Conservation (phyloP, 2,797 vertebrate species). For the Remorina albescens region DNA sequence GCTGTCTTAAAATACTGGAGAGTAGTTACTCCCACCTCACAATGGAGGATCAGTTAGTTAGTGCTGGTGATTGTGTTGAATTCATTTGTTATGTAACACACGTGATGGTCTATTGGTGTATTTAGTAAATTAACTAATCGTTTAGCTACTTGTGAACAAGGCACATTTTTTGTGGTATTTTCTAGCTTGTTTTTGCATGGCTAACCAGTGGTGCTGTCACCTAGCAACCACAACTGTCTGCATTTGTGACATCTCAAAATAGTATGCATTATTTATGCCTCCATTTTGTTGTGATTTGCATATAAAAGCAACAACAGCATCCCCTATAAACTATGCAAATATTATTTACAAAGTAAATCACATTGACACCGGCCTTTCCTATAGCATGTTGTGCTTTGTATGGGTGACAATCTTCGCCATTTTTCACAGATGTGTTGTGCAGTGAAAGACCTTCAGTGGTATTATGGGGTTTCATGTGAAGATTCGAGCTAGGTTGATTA, state of each 20-base stretch:
- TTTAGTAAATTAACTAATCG: not conserved
- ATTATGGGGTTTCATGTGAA: not conserved
- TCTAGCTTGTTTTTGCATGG: not conserved
- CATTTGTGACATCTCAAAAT: slow-evolving; percentile 15
- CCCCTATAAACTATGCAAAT: not conserved
- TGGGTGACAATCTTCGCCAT: not conserved
- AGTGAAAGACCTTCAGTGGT: not conserved
- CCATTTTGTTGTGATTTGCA: not conserved
- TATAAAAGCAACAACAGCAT: not conserved
- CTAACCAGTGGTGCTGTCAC: slow-evolving; percentile 12
- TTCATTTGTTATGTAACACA: not conserved
- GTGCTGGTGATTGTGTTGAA: not conserved
- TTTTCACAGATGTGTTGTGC: not conserved
- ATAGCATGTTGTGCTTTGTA: not conserved
- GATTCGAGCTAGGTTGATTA: not conserved
- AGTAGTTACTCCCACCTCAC: slow-evolving; percentile 1
- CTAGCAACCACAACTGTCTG: slow-evolving; percentile 15
- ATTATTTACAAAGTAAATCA: not conserved
- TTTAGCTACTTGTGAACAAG: not conserved
- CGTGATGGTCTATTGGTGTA: not conserved
- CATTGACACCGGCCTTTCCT: too few relatives aligned
- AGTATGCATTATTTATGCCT: slow-evolving; percentile 22
- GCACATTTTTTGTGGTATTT: not conserved
- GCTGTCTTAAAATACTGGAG: slow-evolving; percentile 2
- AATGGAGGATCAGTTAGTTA: not conserved